These are phyloP conservation scores for Cossypha dichroa DNA, from an alignment of 2,797 vertebrate genomes.

Conservation along the genomic window DNA sequence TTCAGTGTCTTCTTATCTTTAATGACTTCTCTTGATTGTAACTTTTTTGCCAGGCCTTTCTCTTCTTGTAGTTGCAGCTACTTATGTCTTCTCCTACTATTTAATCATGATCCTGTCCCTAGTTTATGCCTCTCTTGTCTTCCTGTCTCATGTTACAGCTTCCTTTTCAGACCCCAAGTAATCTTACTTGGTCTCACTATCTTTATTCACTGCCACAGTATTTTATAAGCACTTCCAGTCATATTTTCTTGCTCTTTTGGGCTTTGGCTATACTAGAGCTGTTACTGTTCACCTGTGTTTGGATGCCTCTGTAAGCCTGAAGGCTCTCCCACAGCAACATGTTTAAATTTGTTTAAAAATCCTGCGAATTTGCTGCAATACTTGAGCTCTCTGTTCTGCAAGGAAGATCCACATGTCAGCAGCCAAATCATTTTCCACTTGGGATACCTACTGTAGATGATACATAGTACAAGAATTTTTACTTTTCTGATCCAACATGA, in stretches of 20 bases:
- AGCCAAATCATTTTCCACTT: neutral
- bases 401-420: neutral
- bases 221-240: constrained; percentile 17
- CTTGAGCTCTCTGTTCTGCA: neutral
- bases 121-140: neutral
- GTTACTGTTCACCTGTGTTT: neutral
- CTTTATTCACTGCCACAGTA: neutral
- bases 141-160: neutral
- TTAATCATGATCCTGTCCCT: neutral
- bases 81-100: neutral
- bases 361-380: neutral
- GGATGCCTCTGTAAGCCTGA: neutral
- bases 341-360: neutral
- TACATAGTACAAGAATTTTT: neutral
- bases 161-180: neutral
- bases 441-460: neutral
- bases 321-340: neutral
- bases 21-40: neutral
- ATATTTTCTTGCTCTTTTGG: neutral
- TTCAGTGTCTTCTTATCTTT: neutral
- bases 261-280: neutral
- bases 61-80: neutral
- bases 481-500: neutral
- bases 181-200: neutral
- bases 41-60: neutral